Conservation (phyloP, 1,140 invertebrate genomes). For the Ganaspis sp. region DNA sequence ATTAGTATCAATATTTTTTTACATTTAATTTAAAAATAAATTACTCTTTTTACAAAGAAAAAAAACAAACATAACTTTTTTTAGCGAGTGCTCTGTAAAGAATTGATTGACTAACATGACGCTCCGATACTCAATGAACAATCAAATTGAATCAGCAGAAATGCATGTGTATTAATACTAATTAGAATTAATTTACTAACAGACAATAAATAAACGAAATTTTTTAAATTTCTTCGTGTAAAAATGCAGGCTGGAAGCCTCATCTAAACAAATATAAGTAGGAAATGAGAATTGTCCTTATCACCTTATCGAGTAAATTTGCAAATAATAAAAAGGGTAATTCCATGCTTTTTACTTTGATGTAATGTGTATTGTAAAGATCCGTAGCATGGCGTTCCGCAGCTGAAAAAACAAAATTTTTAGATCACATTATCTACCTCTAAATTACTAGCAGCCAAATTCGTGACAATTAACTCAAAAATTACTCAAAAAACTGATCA, state of each 20-base stretch:
- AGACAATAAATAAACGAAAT: slow-evolving; percentile 60
- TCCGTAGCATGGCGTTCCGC: slow-evolving; percentile 49
- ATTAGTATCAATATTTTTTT: too few relatives aligned
- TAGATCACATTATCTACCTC: not conserved
- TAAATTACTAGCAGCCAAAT: not conserved
- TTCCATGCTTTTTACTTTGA: slow-evolving; percentile 49
- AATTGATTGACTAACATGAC: slow-evolving; percentile 21
- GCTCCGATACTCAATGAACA: slow-evolving; percentile 45
- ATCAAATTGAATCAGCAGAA: slow-evolving; percentile 52
- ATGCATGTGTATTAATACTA: slow-evolving; percentile 56
- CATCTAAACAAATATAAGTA: slow-evolving; percentile 49
- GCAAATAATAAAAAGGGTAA: slow-evolving; percentile 54
- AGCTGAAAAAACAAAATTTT: slow-evolving; percentile 47
- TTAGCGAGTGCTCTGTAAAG: not conserved
- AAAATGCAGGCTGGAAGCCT: slow-evolving; percentile 43
- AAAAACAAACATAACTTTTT: not conserved
- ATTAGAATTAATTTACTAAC: slow-evolving; percentile 62
- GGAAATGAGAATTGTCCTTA: slow-evolving; percentile 48
- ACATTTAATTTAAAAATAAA: not conserved
- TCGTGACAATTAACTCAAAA: too few relatives aligned
- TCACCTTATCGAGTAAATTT: slow-evolving; percentile 51
- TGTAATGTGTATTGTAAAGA: slow-evolving; percentile 39
- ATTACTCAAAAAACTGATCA: too few relatives aligned
- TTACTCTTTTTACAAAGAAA: not conserved
- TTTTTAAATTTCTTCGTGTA: slow-evolving; percentile 31